Percentiles rank a stretch among this genome's conserved stretches.
phyloP scores from a whole-genome alignment of 2,888 invertebrate genomes.

The Acanthopleura granulata region DNA sequence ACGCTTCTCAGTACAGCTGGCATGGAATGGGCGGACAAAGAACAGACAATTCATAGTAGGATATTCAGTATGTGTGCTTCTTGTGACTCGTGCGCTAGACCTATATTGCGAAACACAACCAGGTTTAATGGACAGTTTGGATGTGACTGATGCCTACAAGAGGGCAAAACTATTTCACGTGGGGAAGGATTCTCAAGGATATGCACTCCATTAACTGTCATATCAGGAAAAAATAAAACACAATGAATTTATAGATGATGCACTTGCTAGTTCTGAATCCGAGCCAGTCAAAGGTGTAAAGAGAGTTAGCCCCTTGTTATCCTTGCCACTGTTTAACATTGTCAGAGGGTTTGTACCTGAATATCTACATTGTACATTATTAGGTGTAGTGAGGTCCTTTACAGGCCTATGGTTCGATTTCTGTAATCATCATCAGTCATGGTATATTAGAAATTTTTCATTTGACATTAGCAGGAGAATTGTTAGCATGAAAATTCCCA shows the following conservation, averaged over 20 bases:
- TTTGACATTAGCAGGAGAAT: background rate
- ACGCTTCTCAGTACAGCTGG: background rate
- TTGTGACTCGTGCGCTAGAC: conserved; percentile 12
- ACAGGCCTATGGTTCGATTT: conserved; percentile 20
- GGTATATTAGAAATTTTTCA: conserved; percentile 6
- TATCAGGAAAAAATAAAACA: background rate
- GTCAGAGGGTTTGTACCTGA: conserved; percentile 20
- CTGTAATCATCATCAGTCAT: conserved; percentile 7
- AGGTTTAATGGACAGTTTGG: conserved; percentile 21
- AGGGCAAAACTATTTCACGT: background rate
- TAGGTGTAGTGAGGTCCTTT: conserved; percentile 13
- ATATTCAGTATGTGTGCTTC: background rate
- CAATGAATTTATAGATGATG: background rate
- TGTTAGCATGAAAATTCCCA: background rate
- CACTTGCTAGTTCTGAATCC: background rate
- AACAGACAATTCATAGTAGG: background rate
- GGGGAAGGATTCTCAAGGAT: background rate
- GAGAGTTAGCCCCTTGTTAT: background rate
- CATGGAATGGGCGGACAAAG: background rate
- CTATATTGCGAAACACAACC: conserved; percentile 16
- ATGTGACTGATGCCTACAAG: conserved; percentile 21
- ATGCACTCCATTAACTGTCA: background rate
- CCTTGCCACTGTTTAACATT: conserved; percentile 13
- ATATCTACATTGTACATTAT: conserved; percentile 16
- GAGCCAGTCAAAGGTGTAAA: conserved; percentile 17